Base-by-base conservation (phyloP, 2,797 vertebrate genomes). In the Pagetopsis macropterus region DNA sequence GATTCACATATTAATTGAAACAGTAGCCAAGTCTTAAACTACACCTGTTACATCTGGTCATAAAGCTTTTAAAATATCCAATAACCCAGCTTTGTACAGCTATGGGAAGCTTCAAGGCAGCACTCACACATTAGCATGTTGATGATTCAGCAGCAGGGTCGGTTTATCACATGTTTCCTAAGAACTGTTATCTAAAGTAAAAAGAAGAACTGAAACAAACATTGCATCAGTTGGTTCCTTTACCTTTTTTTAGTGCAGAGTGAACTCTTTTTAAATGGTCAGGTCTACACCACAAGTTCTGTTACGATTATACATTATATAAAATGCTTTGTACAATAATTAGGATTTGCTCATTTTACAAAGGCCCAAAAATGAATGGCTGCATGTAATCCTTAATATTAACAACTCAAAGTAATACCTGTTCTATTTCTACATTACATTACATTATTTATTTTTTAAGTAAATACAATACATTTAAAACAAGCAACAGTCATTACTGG, bases 191-290 rank as follows among this genome's bases (percentile, higher is more conserved):
- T 49, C 12, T 12, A 15, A 23, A 69, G 1, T 41, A 48, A 74
- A 71, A 67, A 48, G 14, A n/a, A 79, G 72, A 83, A 87, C 57
- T 73, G 73, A 73, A 68, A 81, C 16, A 63, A 43, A 48, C 21
- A 17, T 12, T 12, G 21, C 44, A 58, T 17, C 31, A 60, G 73
- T 63, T 19, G 11, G 1, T 15, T 51, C 40, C 27, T 4, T 33
- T 5, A 46, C 49, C 11, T 48, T n/a, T 64, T 43, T 62, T 64
- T 62, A 33, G 2, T 33, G 33, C n/a, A 48, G 51, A 56, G 16
- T 43, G n/a, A 8, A 49, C 13, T 45, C 10, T 70, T 68, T 68
- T 50, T 33, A 59, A 33, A 8, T 6, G 33, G 6, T 37, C 33
- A 37, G 33, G 33, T 9, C 33, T 37, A 37, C 33, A 9, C 8